These are phyloP conservation scores for Lagria hirta DNA, from an alignment of 2,888 invertebrate genomes.

Conservation along the genomic window DNA sequence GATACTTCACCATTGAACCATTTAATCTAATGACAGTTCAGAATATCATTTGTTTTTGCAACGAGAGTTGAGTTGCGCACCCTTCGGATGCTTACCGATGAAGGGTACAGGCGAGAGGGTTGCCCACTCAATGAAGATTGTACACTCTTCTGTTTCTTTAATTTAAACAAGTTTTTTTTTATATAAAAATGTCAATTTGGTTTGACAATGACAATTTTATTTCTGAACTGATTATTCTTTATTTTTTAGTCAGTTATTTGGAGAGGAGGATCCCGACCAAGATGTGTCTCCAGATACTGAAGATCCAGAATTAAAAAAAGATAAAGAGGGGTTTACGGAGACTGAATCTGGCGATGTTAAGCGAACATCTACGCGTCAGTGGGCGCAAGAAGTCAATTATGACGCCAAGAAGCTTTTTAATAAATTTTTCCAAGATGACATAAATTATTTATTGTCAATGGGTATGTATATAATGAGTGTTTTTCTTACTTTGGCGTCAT, in stretches of 20 bases:
- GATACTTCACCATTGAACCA: no score
- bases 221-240: no score
- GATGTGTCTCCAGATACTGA: conserved; percentile 97
- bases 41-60: no score
- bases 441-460: conserved; percentile 92
- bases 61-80: no score
- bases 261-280: conserved; percentile 94
- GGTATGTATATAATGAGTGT: no score
- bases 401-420: conserved; percentile 83
- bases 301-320: conserved; percentile 81
- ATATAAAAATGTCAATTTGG: no score
- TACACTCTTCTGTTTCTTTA: background rate
- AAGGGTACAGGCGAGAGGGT: no score
- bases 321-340: conserved; percentile 64
- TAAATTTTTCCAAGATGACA: conserved; percentile 94
- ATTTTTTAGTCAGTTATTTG: conserved; percentile 85
- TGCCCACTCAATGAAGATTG: background rate
- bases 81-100: no score
- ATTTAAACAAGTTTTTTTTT: no score
- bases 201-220: no score
- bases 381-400: conserved; percentile 85
- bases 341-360: conserved; percentile 56
- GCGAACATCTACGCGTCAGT: conserved; percentile 75
- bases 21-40: no score
- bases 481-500: conserved; percentile 1